Evolutionary conservation across 1,140 invertebrate genomes (phyloP), one percentile per base, ranked within the genome.

Genomic region (Neodiprion virginianus): DNA sequence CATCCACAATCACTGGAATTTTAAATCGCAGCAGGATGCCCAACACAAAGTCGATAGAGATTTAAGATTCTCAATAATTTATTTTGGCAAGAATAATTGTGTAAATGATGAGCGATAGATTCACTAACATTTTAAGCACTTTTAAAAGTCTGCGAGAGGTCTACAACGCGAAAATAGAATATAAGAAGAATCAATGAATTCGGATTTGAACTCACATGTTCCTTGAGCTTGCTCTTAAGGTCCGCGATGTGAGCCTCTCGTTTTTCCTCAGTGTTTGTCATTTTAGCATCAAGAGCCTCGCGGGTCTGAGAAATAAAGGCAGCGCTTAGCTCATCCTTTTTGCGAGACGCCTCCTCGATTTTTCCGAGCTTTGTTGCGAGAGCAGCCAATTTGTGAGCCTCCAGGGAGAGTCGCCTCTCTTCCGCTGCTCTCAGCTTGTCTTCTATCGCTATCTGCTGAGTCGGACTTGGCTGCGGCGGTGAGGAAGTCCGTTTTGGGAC

Each of bases 361-460:
- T 96, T 96, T 65, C 91, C 91, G 88, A 96, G 91, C 84, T 96
- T 94, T 69, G 94, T 93, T 8, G 94, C 92, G 72, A 97, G 90
- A 73, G 92, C 92, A 9, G 95, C 95, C 85, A 97, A 92, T 86
- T 96, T 96, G 82, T 93, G 93, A 67, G 93, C 92, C 87, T 97
- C 96, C 85, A 97, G 86, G 76, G 93, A 95, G 89, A 95, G 90
- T 90, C 96, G 94, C 84, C 96, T 92, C 84, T 98, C 96, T 83
- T 97, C 96, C 68, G 97, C 97, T 67, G 95, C 96, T 84, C 94
- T 94, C 3, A 98, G 90, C 86, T 98, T 98, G 79, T 96, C 95
- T 81, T 96, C 93, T 81, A 98, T 97, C 80, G 96, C 93, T 82
- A 96, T 93, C 48, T 88, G 87, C 50, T 85, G 83, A 74, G 87